These are phyloP conservation scores for Sebastes nivosus DNA, from an alignment of 2,797 vertebrate species.

Conservation along the genomic window DNA sequence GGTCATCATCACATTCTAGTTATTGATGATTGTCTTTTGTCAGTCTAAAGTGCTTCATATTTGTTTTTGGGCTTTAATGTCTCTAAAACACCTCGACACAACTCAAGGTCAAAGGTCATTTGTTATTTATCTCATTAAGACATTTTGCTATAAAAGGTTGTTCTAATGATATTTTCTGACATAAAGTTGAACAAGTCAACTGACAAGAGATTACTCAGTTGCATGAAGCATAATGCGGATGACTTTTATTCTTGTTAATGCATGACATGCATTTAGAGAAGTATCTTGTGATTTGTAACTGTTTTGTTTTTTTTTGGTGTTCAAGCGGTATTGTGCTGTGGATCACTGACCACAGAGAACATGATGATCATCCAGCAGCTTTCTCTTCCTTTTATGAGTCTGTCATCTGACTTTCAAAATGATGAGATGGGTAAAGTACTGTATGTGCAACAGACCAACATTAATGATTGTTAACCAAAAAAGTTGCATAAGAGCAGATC, in stretches of 20 bases:
- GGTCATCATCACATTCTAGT: neutral
- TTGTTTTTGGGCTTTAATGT: neutral
- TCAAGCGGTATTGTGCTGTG: neutral
- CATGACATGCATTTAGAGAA: neutral
- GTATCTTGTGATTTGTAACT: neutral
- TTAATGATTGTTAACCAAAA: neutral
- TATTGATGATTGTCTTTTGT: too few relatives aligned
- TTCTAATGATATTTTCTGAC: neutral
- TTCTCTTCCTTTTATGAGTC: conserved; percentile 57
- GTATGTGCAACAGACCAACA: neutral
- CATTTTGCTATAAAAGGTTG: neutral
- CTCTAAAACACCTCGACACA: neutral
- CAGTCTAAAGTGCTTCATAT: neutral
- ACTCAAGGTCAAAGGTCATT: neutral
- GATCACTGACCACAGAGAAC: conserved; percentile 19
- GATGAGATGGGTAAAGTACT: conserved; percentile 20
- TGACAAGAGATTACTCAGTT: neutral
- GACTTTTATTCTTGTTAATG: neutral
- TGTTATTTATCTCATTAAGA: neutral
- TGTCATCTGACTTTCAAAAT: conserved; percentile 48
- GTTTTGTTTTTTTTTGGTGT: neutral
- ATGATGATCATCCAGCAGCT: conserved; percentile 17
- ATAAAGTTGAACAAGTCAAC: neutral
- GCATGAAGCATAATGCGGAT: neutral
- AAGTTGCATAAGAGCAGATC: neutral